These are phyloP conservation scores for Pristiophorus japonicus DNA, from an alignment of 2,113 vertebrate genomes.

Conservation along the genomic window DNA sequence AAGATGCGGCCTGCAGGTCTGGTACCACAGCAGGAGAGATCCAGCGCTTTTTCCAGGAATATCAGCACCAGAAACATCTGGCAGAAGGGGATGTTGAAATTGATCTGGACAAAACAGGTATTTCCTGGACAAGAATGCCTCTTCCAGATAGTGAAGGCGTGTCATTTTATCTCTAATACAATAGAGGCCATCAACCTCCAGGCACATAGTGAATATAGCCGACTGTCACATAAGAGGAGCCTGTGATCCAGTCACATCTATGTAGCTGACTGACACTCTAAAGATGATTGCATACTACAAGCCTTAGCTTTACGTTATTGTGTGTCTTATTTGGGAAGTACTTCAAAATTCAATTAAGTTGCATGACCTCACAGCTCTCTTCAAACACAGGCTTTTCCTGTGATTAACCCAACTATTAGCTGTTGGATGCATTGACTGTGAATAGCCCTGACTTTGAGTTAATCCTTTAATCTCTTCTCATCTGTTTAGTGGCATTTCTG, in stretches of 20 bases:
- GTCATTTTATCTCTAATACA: not conserved
- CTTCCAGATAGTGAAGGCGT: not conserved
- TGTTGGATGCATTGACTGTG: no score
- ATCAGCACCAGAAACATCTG: constrained; percentile 68
- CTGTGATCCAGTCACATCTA: not conserved
- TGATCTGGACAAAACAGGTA: constrained; percentile 50
- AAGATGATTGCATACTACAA: not conserved
- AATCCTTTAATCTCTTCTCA: constrained; percentile 21
- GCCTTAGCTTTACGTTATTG: not conserved
- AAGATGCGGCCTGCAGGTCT: not conserved
- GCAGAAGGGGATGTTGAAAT: constrained; percentile 64
- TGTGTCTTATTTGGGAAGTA: not conserved
- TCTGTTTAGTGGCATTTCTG: not conserved
- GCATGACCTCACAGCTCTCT: not conserved
- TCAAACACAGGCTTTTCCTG: not conserved
- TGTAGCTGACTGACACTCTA: not conserved
- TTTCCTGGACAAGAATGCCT: not conserved
- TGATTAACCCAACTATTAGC: not conserved
- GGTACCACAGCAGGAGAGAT: constrained; percentile 47
- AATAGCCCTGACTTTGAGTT: no score
- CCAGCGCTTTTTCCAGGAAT: constrained; percentile 67
- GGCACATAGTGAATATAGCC: no score
- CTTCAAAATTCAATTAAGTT: not conserved
- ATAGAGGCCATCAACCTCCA: not conserved
- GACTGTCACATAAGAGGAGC: not conserved